Percentiles rank a stretch among this genome's conserved stretches.
Conservation (phyloP, 2,797 vertebrate species). For the Rhynchonycteris naso region DNA sequence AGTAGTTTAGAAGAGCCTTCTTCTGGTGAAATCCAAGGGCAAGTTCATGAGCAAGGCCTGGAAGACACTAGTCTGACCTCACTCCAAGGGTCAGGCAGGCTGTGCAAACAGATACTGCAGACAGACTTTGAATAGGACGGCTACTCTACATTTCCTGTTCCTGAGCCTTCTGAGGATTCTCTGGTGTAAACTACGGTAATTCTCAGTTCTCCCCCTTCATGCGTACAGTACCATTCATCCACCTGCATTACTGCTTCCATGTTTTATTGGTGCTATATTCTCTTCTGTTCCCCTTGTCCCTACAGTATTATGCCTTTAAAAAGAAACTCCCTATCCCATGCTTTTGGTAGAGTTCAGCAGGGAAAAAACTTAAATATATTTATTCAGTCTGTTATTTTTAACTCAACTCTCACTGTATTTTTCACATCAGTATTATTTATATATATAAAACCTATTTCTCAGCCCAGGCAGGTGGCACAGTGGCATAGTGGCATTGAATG, state of each 20-base stretch:
- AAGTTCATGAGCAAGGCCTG: not conserved
- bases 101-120: not conserved
- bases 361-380: not conserved
- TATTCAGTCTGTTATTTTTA: constrained; percentile 1
- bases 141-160: not conserved
- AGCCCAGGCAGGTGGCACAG: too few species aligned
- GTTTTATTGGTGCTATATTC: not conserved
- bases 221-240: not conserved
- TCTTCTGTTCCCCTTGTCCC: not conserved
- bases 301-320: not conserved
- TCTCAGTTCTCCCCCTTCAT: not conserved
- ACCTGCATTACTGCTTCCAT: not conserved
- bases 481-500: too few species aligned
- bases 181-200: not conserved
- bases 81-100: not conserved
- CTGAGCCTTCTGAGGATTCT: not conserved
- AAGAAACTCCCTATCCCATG: not conserved
- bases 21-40: not conserved
- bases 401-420: not conserved
- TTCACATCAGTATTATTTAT: not conserved
- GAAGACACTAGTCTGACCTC: not conserved
- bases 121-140: not conserved
- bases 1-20: not conserved
- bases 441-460: not conserved
- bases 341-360: not conserved